Conservation (phyloP, 2,797 vertebrate species). For the Okamejei kenojei region DNA sequence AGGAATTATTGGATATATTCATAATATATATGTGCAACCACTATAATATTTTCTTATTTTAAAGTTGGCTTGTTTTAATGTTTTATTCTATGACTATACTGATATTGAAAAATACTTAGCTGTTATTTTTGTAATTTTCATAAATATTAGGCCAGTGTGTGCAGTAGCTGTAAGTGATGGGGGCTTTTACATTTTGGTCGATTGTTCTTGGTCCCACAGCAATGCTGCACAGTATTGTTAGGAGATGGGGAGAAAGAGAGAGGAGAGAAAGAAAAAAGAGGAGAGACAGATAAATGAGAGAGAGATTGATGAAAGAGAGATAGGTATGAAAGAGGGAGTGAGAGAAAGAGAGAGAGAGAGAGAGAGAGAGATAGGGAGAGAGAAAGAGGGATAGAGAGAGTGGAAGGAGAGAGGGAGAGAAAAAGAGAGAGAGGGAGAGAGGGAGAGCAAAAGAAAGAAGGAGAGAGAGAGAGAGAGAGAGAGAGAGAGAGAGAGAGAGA, state of each 20-base stretch:
- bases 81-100: neutral
- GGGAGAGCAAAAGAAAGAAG: no score
- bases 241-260: neutral
- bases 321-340: no score
- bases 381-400: no score
- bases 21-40: neutral
- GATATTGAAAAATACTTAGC: neutral
- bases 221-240: neutral
- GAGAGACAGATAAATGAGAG: no score
- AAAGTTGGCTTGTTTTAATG: neutral
- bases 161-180: neutral
- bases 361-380: no score
- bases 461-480: no score
- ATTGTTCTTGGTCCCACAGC: neutral
- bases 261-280: neutral
- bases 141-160: neutral
- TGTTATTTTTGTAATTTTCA: neutral
- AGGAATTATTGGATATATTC: neutral
- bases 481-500: no score
- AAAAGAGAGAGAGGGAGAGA: no score
- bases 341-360: no score
- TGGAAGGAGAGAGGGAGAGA: no score
- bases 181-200: neutral
- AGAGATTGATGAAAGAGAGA: no score
- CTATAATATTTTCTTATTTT: neutral